Evolutionary conservation across 2,888 invertebrate species (phyloP), one percentile per base, ranked within the genome.

Genomic region (Sympetrum striolatum): DNA sequence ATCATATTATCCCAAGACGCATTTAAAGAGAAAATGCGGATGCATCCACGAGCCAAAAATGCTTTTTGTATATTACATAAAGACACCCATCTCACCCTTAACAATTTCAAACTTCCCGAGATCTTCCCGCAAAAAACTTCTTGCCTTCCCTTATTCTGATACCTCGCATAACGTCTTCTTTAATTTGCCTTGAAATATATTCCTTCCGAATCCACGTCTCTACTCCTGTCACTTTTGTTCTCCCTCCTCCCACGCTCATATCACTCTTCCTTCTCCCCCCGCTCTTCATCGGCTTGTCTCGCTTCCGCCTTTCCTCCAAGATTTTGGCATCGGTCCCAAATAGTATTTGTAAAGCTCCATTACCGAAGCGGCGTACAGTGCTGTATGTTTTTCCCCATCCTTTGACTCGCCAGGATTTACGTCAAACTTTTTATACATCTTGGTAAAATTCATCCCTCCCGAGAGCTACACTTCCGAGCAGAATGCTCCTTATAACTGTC

Each of bases 331-430:
- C 81, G 14, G 5, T 81, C 81, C 81, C 44, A 48, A 81, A 25
- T 81, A 48, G 81, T 81, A 81, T 81, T 48, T 81, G 44, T 81
- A 81, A 81, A 12, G 48, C 81, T 81, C 48, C 48, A 81, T 81
- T 81, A 81, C 39, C 81, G 73, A 81, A 22, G 25, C 81, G 25
- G n/a, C n/a, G 81, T 48, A 48, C 48, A 25, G 44, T 44, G 10
- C 44, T 14, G 14, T 48, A 25, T 81, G 48, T 81, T 81, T 81
- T 81, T 48, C 48, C 25, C 48, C 81, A 5, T 48, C 81, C 25
- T 81, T 81, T 81, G 81, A 81, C 81, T 81, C 25, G n/a, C 48
- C n/a, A 48, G 44, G 81, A n/a, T 81, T 81, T 44, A 48, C 48
- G 81, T 81, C 81, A 81, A 81, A 81, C 80, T 80, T 80, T 44